These are phyloP conservation scores for Takifugu rubripes DNA, from an alignment of 2,797 vertebrate species.

Conservation along the genomic window DNA sequence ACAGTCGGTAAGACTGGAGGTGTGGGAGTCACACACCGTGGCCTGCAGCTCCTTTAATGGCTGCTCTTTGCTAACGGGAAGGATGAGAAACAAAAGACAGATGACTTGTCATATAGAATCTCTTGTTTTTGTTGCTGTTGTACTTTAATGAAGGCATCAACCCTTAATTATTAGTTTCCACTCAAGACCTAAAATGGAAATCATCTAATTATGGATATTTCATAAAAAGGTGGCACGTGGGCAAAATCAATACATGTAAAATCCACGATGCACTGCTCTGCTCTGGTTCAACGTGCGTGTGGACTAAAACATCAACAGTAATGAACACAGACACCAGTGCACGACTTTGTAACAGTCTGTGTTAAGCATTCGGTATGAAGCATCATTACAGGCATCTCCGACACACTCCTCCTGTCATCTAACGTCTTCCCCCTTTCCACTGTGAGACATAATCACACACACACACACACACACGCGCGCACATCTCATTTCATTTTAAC, in stretches of 20 bases:
- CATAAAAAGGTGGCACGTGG: background rate
- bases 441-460: constrained; percentile 18
- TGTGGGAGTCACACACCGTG: constrained; percentile 75
- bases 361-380: constrained; percentile 67
- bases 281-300: constrained; percentile 37
- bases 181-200: no score
- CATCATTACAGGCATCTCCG: constrained; percentile 61
- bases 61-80: constrained; percentile 80
- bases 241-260: background rate
- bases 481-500: constrained; percentile 63
- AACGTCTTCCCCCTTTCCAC: constrained; percentile 50
- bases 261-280: constrained; percentile 20
- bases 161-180: background rate
- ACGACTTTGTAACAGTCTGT: constrained; percentile 60
- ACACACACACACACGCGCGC: constrained; percentile 33
- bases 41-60: constrained; percentile 84
- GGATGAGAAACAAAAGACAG: background rate
- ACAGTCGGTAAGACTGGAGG: constrained; percentile 77
- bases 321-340: constrained; percentile 77
- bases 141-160: background rate
- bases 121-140: no score
- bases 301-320: constrained; percentile 64
- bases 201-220: no score
- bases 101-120: no score
- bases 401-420: constrained; percentile 49